Evolutionary conservation across 2,113 vertebrate species (phyloP).

Genomic region (Sinocyclocheilus maitianheensis): DNA sequence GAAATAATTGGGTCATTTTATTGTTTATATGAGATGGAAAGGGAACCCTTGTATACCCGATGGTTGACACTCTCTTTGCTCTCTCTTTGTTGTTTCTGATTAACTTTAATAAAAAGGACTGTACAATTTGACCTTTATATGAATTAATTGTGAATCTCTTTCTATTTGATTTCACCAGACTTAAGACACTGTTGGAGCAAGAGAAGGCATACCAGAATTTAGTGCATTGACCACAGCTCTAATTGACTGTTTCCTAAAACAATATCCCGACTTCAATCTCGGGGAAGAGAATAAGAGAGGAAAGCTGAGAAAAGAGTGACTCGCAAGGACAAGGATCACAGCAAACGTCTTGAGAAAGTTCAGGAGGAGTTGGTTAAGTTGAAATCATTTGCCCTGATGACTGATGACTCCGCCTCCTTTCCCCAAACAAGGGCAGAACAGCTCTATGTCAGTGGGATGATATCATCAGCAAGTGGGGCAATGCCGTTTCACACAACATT

Average conservation of each 20-base stretch:
- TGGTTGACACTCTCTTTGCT: too few relatives aligned
- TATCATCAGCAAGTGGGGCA: slow-evolving; percentile 77
- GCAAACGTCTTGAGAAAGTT: too few relatives aligned
- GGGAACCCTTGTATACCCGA: not conserved
- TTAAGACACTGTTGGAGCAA: too few relatives aligned
- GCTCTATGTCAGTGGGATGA: slow-evolving; percentile 76
- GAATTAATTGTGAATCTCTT: too few relatives aligned
- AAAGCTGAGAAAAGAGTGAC: slow-evolving; percentile 46
- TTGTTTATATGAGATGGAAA: slow-evolving; percentile 26
- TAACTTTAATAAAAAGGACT: too few relatives aligned
- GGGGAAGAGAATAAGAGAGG: slow-evolving; percentile 35
- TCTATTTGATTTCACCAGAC: too few relatives aligned
- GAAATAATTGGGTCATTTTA: slow-evolving; percentile 56
- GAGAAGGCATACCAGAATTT: too few relatives aligned
- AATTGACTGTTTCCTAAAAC: slow-evolving; percentile 52
- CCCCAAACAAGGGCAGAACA: slow-evolving; percentile 78
- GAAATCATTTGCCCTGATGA: too few relatives aligned
- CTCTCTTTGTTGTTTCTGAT: too few relatives aligned
- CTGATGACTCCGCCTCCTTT: slow-evolving; percentile 69
- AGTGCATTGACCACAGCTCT: slow-evolving; percentile 30
- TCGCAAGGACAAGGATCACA: too few relatives aligned
- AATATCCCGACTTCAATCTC: slow-evolving; percentile 49
- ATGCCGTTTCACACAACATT: slow-evolving; percentile 75
- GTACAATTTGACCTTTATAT: too few relatives aligned
- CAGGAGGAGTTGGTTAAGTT: too few relatives aligned